These are phyloP conservation scores for Hipposideros armiger DNA, from an alignment of 2,113 vertebrate species.

Conservation along the genomic window DNA sequence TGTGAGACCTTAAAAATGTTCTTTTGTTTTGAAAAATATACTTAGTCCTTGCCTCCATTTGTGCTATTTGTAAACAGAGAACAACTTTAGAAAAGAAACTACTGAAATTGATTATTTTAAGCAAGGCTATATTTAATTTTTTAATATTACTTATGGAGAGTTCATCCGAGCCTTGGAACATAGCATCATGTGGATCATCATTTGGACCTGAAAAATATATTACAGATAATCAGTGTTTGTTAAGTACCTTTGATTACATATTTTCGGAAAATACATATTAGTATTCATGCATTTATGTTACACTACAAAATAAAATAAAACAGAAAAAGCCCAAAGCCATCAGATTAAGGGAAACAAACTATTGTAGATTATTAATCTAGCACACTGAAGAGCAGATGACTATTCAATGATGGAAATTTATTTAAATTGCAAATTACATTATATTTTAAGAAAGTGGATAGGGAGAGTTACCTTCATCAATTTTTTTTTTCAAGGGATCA, in stretches of 20 bases:
- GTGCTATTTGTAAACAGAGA: neutral
- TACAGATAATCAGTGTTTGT: neutral
- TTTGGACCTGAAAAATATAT: constrained; percentile 26
- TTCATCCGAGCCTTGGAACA: constrained; percentile 31
- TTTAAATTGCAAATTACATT: constrained; percentile 17
- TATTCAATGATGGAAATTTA: neutral
- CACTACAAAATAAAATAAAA: constrained; percentile 33
- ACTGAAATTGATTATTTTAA: constrained; percentile 52
- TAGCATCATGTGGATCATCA: neutral
- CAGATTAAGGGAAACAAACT: constrained; percentile 34
- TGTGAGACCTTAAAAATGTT: neutral
- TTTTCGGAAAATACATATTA: constrained; percentile 17
- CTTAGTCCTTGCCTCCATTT: neutral
- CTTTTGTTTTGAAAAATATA: constrained; percentile 47
- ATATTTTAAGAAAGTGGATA: constrained; percentile 26
- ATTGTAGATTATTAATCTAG: neutral
- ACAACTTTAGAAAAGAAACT: neutral
- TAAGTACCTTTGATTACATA: constrained; percentile 3
- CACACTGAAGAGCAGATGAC: neutral
- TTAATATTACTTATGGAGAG: constrained; percentile 19
- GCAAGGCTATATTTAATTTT: neutral
- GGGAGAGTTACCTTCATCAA: neutral
- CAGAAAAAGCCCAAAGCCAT: neutral
- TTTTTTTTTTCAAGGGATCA: neutral
- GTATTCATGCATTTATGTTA: neutral